phyloP scores from a whole-genome alignment of 1,140 invertebrate species.

The Kradibia gibbosae region DNA sequence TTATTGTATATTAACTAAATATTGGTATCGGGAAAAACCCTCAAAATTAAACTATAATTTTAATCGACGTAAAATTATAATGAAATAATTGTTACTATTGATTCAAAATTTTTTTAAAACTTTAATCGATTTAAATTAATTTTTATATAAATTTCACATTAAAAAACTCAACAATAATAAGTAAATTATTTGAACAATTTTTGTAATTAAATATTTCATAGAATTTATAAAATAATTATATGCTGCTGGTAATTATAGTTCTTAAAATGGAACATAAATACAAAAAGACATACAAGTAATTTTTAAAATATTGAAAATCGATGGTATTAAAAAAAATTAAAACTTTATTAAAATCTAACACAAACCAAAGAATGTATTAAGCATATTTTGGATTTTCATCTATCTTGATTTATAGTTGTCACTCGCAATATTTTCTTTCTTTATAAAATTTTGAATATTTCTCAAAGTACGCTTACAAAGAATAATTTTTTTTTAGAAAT shows the following conservation, averaged over 20 bases:
- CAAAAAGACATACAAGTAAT: background rate
- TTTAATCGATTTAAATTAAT: background rate
- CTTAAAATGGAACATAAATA: too few relatives aligned
- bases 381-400: too few relatives aligned
- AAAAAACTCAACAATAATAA: background rate
- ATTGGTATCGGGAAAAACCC: background rate
- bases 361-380: too few relatives aligned
- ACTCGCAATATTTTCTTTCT: too few relatives aligned
- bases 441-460: too few relatives aligned
- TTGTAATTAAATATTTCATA: background rate
- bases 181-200: background rate
- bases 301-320: constrained; percentile 13
- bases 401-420: too few relatives aligned
- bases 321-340: too few relatives aligned
- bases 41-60: background rate
- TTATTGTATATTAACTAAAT: background rate
- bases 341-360: too few relatives aligned
- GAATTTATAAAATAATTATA: background rate
- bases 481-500: too few relatives aligned
- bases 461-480: too few relatives aligned
- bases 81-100: too few relatives aligned
- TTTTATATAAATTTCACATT: background rate
- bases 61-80: background rate
- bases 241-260: background rate
- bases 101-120: background rate